A percentile compares a stretch with the other conserved stretches of the same genome.
phyloP scores from a whole-genome alignment of 2,888 invertebrate genomes.

The Merodon equestris region DNA sequence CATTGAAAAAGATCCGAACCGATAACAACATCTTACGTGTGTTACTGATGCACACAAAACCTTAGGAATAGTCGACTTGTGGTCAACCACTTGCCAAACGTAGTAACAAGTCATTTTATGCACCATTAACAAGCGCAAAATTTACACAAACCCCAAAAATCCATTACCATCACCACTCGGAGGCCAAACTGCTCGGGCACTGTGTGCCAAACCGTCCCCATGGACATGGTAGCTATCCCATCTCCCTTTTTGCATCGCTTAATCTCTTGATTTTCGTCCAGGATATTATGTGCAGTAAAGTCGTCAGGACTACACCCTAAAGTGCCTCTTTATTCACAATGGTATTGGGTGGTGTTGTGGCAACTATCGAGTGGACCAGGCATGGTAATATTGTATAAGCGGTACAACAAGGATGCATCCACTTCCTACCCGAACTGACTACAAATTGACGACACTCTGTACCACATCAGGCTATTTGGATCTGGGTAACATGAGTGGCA shows the following conservation, averaged over 20 bases:
- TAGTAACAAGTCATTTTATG: slow-evolving; percentile 71
- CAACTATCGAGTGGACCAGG: not conserved
- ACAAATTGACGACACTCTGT: slow-evolving; percentile 21
- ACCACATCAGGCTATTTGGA: not conserved
- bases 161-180: slow-evolving; percentile 66
- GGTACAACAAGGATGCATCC: slow-evolving; percentile 46
- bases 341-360: slow-evolving; percentile 32
- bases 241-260: slow-evolving; percentile 46
- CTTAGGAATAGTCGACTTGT: slow-evolving; percentile 68
- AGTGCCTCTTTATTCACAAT: slow-evolving; percentile 64
- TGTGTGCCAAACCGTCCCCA: slow-evolving; percentile 19
- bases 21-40: slow-evolving; percentile 25
- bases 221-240: not conserved
- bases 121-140: slow-evolving; percentile 70
- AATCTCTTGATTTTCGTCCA: slow-evolving; percentile 68
- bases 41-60: slow-evolving; percentile 59
- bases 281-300: slow-evolving; percentile 68
- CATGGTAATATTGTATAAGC: slow-evolving; percentile 40
- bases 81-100: slow-evolving; percentile 70
- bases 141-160: slow-evolving; percentile 68
- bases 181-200: slow-evolving; percentile 4
- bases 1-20: slow-evolving; percentile 3
- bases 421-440: slow-evolving; percentile 47
- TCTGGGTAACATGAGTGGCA: no score
- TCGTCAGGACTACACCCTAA: slow-evolving; percentile 64